Conservation (phyloP, 1,140 invertebrate species). For the Psix sp. region DNA sequence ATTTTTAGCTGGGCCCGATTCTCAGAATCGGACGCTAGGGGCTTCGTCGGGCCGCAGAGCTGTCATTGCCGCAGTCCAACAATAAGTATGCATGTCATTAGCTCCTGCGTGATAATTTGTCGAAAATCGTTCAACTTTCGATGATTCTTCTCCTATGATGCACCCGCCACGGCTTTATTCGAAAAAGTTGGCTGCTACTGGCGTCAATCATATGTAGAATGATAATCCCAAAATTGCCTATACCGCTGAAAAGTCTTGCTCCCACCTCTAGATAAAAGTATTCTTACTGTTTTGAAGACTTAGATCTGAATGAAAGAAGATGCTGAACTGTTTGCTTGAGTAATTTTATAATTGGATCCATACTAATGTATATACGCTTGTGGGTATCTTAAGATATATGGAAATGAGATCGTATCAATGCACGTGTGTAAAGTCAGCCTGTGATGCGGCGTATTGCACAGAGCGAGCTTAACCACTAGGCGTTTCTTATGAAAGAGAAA, state of each 20-base stretch:
- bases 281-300: too few relatives aligned
- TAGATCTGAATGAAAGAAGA: too few relatives aligned
- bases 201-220: too few relatives aligned
- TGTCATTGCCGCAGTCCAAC: slow-evolving; percentile 38
- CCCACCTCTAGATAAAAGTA: too few relatives aligned
- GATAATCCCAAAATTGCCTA: too few relatives aligned
- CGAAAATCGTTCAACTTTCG: slow-evolving; percentile 70
- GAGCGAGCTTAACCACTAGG: slow-evolving; percentile 57
- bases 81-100: slow-evolving; percentile 64
- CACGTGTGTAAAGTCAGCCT: slow-evolving; percentile 40
- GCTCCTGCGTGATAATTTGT: slow-evolving; percentile 70
- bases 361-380: slow-evolving; percentile 31
- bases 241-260: too few relatives aligned
- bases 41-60: slow-evolving; percentile 32
- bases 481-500: slow-evolving; percentile 61
- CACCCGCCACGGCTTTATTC: too few relatives aligned
- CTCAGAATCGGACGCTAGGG: slow-evolving; percentile 66
- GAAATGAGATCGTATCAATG: slow-evolving; percentile 32
- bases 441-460: slow-evolving; percentile 52
- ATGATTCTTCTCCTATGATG: slow-evolving; percentile 57
- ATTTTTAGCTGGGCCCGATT: slow-evolving; percentile 74
- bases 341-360: slow-evolving; percentile 38
- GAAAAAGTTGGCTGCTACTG: too few relatives aligned
- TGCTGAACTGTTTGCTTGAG: too few relatives aligned
- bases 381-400: slow-evolving; percentile 11